These are phyloP conservation scores for Etheostoma perlongum DNA, from an alignment of 2,797 vertebrate genomes.

Conservation along the genomic window DNA sequence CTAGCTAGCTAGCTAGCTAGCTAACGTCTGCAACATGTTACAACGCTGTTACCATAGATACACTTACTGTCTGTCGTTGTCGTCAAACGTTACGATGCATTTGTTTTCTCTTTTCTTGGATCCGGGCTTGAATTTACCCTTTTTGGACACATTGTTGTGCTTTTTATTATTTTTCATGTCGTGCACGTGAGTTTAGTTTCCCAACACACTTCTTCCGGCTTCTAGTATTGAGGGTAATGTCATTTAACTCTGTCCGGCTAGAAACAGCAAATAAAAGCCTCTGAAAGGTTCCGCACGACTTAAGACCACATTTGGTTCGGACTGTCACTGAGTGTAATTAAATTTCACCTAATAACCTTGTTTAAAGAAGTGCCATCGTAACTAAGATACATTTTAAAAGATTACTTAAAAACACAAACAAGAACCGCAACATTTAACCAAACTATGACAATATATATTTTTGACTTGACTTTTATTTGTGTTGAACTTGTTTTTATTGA, in stretches of 20 bases:
- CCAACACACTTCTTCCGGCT: constrained; percentile 4
- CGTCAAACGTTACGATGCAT: constrained; percentile 81
- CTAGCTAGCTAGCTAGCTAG: neutral
- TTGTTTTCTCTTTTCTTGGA: constrained; percentile 81
- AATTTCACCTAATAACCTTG: neutral
- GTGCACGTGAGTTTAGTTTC: constrained; percentile 70
- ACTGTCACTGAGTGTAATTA: neutral
- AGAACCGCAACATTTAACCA: too few species aligned
- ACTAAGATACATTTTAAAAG: too few species aligned
- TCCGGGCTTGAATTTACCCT: constrained; percentile 68
- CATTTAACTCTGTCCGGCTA: constrained; percentile 45
- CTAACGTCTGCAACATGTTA: neutral
- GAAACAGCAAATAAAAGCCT: neutral
- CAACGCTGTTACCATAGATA: neutral
- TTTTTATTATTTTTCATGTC: constrained; percentile 73
- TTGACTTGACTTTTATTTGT: too few species aligned
- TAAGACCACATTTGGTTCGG: neutral
- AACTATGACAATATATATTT: too few species aligned
- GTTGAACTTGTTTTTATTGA: too few species aligned
- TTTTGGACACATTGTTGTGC: constrained; percentile 46
- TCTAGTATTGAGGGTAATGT: neutral
- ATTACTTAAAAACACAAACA: too few species aligned
- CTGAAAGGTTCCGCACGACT: constrained; percentile 7
- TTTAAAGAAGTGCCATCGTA: neutral
- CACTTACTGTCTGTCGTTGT: constrained; percentile 84